Conservation (phyloP, 2,113 vertebrate species). For the Coptodon rendalli region DNA sequence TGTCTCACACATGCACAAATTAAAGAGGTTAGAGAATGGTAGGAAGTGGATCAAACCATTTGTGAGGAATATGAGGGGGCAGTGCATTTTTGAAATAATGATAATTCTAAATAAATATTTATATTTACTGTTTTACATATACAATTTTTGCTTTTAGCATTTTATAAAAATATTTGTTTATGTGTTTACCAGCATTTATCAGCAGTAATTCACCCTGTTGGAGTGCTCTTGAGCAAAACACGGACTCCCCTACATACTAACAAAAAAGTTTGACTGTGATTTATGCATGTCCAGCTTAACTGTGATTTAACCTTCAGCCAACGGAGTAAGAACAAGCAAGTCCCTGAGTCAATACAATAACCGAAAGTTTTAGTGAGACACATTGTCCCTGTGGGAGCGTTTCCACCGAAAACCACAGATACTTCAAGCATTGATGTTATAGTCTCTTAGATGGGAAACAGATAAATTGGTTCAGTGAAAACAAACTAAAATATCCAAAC, state of each 20-base stretch:
- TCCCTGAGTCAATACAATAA: neutral
- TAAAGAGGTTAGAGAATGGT: neutral
- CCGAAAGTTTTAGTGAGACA: neutral
- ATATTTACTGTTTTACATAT: neutral
- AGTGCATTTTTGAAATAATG: neutral
- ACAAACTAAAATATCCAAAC: neutral
- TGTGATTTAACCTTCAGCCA: neutral
- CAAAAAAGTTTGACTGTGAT: neutral
- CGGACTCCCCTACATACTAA: neutral
- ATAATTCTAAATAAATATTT: neutral
- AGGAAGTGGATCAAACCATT: neutral
- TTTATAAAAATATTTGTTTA: neutral
- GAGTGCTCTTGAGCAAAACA: neutral
- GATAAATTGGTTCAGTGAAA: neutral
- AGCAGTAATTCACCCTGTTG: neutral
- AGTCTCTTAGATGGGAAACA: neutral
- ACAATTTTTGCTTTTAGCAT: neutral
- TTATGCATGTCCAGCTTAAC: neutral
- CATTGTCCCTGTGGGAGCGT: neutral
- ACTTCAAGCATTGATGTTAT: neutral
- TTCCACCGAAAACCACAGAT: neutral
- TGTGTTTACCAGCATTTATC: neutral
- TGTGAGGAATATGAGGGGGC: neutral
- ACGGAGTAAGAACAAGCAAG: neutral
- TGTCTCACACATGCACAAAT: neutral